Conservation (phyloP, 2,113 vertebrate genomes). For the Empidonax alnorum region DNA sequence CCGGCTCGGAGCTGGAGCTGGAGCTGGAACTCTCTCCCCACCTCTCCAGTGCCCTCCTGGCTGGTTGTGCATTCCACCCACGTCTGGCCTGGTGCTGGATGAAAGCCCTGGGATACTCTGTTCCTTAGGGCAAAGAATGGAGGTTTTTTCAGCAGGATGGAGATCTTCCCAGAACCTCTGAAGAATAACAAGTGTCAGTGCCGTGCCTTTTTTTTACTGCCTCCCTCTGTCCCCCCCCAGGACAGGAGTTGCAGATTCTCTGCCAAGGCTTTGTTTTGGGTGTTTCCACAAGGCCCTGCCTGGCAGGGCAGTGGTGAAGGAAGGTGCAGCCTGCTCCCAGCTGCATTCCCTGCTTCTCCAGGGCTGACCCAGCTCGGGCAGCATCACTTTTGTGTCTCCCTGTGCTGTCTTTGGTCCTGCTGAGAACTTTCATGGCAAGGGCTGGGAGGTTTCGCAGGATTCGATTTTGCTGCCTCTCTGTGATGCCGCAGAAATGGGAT, state of each 20-base stretch:
- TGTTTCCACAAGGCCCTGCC: background rate
- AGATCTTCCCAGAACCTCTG: background rate
- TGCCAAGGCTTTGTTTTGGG: background rate
- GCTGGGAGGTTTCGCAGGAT: background rate
- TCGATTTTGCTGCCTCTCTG: background rate
- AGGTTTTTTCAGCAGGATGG: background rate
- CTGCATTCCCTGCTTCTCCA: background rate
- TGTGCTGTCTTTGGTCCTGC: background rate
- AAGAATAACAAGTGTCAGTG: background rate
- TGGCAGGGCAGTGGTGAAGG: background rate
- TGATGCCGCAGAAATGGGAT: background rate
- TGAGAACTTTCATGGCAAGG: background rate
- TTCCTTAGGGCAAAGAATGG: background rate
- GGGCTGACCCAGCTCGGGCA: background rate
- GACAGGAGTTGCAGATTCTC: background rate
- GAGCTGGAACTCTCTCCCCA: background rate
- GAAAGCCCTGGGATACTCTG: background rate
- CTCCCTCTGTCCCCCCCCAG: background rate
- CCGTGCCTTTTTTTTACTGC: accelerated
- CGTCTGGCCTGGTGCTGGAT: background rate
- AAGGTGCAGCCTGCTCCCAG: background rate
- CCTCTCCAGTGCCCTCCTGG: background rate
- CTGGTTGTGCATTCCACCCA: background rate
- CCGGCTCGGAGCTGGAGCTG: background rate
- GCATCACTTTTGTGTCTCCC: background rate